Evolutionary conservation across 2,113 vertebrate genomes (phyloP).

Genomic region (Microcebus griseorufus): DNA sequence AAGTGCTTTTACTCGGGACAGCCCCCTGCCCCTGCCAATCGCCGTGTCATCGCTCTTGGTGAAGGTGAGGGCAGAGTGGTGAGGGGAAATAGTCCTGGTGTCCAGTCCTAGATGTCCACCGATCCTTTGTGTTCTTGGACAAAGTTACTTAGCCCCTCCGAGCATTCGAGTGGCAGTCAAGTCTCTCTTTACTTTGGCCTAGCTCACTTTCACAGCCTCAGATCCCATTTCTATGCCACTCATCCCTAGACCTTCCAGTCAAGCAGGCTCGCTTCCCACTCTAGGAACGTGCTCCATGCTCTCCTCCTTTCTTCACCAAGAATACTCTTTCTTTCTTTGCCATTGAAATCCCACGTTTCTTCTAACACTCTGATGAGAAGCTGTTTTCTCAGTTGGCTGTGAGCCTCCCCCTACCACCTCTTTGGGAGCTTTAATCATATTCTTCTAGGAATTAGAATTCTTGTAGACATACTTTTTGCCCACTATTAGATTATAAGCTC

Average conservation of each 20-base stretch:
- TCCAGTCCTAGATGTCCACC: neutral
- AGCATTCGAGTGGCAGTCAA: neutral
- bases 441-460: constrained; percentile 3
- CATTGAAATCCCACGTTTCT: neutral
- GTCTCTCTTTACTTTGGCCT: neutral
- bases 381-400: neutral
- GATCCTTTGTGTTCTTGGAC: neutral
- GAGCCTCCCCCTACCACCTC: neutral
- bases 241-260: neutral
- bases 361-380: neutral
- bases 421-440: neutral
- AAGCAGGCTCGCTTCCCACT: neutral
- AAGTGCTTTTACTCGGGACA: neutral
- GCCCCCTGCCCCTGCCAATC: neutral
- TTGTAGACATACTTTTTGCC: neutral
- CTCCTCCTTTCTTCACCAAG: neutral
- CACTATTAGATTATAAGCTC: neutral
- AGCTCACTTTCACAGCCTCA: neutral
- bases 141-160: neutral
- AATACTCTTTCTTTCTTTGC: neutral
- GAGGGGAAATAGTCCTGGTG: neutral
- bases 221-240: neutral
- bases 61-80: neutral
- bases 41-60: neutral
- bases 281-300: neutral